Evolutionary conservation across 2,797 vertebrate species (phyloP).

Genomic region (Protosalanx chinensis): DNA sequence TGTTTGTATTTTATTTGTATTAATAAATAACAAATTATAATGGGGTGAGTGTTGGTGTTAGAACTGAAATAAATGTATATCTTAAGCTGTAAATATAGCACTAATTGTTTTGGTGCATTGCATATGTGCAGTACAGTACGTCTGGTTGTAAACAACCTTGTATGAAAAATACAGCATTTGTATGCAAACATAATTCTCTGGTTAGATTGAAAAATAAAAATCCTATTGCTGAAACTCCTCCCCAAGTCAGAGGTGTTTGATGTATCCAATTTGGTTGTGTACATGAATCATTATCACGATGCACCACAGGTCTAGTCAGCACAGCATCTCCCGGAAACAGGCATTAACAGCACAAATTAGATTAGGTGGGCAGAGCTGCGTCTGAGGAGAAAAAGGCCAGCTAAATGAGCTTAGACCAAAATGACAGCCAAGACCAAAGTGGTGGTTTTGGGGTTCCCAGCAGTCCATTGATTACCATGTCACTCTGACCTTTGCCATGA

Average conservation of each 20-base stretch:
- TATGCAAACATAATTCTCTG: slow-evolving; percentile 48
- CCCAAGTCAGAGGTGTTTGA: slow-evolving; percentile 40
- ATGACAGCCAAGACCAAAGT: slow-evolving; percentile 28
- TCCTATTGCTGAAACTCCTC: slow-evolving; percentile 40
- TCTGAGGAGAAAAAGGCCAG: slow-evolving; percentile 44
- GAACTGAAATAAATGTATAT: too few relatives aligned
- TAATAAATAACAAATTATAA: too few relatives aligned
- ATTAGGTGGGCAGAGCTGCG: slow-evolving; percentile 48
- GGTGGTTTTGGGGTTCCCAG: slow-evolving; percentile 21
- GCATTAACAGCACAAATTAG: slow-evolving; percentile 58
- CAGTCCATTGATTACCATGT: slow-evolving; percentile 51
- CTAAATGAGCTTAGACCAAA: slow-evolving; percentile 37
- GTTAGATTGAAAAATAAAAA: slow-evolving; percentile 37
- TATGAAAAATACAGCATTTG: slow-evolving; percentile 29
- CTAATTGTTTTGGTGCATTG: not conserved
- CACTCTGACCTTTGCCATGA: slow-evolving; percentile 54
- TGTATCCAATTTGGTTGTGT: slow-evolving; percentile 58
- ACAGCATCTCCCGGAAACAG: slow-evolving; percentile 48
- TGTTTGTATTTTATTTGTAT: too few relatives aligned
- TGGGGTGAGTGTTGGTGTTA: too few relatives aligned
- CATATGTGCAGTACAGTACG: slow-evolving; percentile 18
- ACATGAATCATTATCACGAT: slow-evolving; percentile 64
- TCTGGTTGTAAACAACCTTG: slow-evolving; percentile 35
- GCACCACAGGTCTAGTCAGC: slow-evolving; percentile 43
- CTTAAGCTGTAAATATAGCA: not conserved